Base-by-base conservation (phyloP, 2,797 vertebrate genomes). In the Malurus splendens region DNA sequence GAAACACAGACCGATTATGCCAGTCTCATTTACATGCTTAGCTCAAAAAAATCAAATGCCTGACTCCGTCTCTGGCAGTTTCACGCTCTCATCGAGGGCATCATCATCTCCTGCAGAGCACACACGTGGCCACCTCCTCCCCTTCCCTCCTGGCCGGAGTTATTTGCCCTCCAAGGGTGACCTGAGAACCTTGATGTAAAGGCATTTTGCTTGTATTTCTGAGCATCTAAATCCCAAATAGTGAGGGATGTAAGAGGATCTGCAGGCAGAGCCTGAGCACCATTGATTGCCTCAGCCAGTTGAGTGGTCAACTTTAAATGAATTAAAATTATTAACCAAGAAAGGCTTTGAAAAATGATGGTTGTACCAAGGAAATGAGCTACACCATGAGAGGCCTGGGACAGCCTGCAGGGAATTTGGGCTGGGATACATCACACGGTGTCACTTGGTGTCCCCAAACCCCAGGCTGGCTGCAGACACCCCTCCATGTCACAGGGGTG, bases 1-100 rank as follows among this genome's bases (percentile, higher is more conserved):
- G 91, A 85, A 90, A 76, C 87, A 65, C 74, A 65, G 56, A 44
- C 45, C 32, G 12, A 71, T 89, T 80, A 66, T 80, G 68, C 87
- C 80, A 44, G 65, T 8, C 91, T 87, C 82, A 67, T 90, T 94
- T 67, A 67, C 85, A 50, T 47, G 73, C 85, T 86, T 13, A 45
- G 20, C 55, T 92, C 10, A 30, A 44, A 33, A 33, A 82, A 91
- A 90, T 73, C 16, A 55, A 68, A 60, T 0, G 77, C 59, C 82
- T 87, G 88, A 30, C 44, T 78, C 39, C 0, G 2, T 38, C 67
- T 68, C 44, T 12, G 70, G 76, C 44, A 10, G 50, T 32, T 81
- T 39, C 68, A 30, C 2, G 0, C 52, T 47, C 70, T 32, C 7
- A 2, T 7, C 14, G 33, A 50, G 57, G 68, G 61, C 1, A 5